These are phyloP conservation scores for Drosophila tani DNA, from an alignment of 1,140 invertebrate species.

Conservation along the genomic window DNA sequence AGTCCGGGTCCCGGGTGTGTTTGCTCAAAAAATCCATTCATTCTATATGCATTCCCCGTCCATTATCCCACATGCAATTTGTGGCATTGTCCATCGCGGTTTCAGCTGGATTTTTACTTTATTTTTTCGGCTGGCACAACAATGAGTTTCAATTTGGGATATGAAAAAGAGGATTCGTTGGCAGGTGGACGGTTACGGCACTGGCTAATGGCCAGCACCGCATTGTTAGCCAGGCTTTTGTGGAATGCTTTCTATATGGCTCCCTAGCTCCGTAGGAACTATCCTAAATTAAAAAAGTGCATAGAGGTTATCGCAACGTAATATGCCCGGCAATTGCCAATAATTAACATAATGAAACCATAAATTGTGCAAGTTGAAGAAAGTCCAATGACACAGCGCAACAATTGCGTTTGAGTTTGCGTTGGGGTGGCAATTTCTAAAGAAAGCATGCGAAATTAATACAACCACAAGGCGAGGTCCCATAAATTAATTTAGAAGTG, in stretches of 20 bases:
- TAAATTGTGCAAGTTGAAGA: constrained; percentile 71
- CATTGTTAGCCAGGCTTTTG: constrained; percentile 30
- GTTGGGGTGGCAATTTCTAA: constrained; percentile 53
- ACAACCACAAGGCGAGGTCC: constrained; percentile 70
- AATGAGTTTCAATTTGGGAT: constrained; percentile 46
- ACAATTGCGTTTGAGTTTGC: constrained; percentile 33
- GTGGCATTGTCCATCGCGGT: constrained; percentile 37
- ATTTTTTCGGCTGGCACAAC: constrained; percentile 37
- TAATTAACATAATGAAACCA: constrained; percentile 84
- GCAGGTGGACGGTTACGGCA: constrained; percentile 30
- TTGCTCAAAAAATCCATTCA: constrained; percentile 25
- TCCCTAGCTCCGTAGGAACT: constrained; percentile 14
- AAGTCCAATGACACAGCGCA: constrained; percentile 75
- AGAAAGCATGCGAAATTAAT: constrained; percentile 75
- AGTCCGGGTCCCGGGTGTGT: constrained; percentile 8
- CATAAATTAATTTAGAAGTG: constrained; percentile 82
- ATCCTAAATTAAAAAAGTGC: constrained; percentile 58
- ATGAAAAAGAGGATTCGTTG: constrained; percentile 22
- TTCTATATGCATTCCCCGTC: constrained; percentile 33
- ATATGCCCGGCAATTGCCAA: constrained; percentile 67
- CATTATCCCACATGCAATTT: constrained; percentile 46
- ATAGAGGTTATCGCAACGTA: constrained; percentile 59
- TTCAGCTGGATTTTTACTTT: constrained; percentile 23
- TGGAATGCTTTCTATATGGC: constrained; percentile 1
- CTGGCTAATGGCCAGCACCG: constrained; percentile 28